A percentile compares a stretch with the other conserved stretches of the same genome.
Evolutionary conservation across 2,113 vertebrate species (phyloP).

Genomic region (Calidris pygmaea): DNA sequence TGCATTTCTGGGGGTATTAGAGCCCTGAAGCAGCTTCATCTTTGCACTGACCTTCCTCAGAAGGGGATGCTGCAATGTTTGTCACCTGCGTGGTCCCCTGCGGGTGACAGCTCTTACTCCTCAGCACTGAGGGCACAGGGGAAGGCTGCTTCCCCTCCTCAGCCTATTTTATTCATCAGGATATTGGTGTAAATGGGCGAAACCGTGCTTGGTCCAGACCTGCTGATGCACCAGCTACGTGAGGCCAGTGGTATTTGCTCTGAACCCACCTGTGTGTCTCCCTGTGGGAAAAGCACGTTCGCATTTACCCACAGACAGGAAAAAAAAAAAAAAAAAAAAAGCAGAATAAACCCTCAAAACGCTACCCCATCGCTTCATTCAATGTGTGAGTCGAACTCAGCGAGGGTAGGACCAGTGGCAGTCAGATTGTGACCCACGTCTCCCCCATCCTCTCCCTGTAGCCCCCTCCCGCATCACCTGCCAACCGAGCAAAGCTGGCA

Average conservation of each 20-base stretch:
- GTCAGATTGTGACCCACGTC: fast-evolving
- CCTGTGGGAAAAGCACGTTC: fast-evolving
- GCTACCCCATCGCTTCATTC: fast-evolving
- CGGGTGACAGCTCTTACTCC: not conserved
- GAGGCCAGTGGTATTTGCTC: not conserved
- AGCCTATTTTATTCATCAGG: not conserved
- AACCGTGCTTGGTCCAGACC: not conserved
- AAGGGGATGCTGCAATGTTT: not conserved
- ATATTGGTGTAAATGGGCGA: not conserved
- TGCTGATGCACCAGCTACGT: not conserved
- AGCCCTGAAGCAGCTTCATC: not conserved
- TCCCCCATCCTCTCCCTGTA: not conserved
- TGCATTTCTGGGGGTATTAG: not conserved
- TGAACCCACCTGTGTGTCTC: not conserved
- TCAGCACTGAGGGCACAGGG: fast-evolving
- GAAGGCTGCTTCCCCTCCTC: not conserved
- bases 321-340: not conserved
- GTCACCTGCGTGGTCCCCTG: not conserved
- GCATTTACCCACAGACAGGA: not conserved
- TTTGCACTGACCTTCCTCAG: not conserved
- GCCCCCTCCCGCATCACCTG: not conserved
- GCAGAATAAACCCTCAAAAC: not conserved
- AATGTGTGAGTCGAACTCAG: fast-evolving
- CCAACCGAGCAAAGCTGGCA: not conserved
- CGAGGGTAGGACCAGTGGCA: not conserved